A percentile compares a stretch with the other conserved stretches of the same genome.
Conservation (phyloP, 2,797 vertebrate species). For the Microcaecilia unicolor region DNA sequence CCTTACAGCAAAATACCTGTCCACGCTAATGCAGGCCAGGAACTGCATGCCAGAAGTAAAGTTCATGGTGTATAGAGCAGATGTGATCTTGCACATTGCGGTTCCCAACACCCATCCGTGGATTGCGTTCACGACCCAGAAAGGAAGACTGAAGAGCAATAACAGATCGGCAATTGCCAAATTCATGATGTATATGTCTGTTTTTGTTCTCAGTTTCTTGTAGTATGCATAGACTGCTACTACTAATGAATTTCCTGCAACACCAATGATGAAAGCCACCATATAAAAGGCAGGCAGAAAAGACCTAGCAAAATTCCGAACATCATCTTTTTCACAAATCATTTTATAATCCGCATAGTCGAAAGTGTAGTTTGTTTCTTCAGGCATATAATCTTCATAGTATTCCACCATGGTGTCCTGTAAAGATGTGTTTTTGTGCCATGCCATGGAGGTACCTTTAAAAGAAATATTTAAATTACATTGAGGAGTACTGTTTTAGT, state of each 20-base stretch:
- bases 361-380: conserved; percentile 19
- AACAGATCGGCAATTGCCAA: conserved; percentile 80
- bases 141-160: conserved; percentile 80
- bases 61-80: conserved; percentile 74
- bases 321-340: conserved; percentile 73
- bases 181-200: conserved; percentile 81
- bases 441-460: conserved; percentile 21
- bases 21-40: conserved; percentile 83
- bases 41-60: conserved; percentile 88
- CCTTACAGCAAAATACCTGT: conserved; percentile 62
- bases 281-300: conserved; percentile 80
- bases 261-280: conserved; percentile 66
- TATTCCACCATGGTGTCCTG: conserved; percentile 45
- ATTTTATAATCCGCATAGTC: conserved; percentile 58
- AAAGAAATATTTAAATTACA: not conserved
- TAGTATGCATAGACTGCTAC: conserved; percentile 71
- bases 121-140: conserved; percentile 80
- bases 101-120: conserved; percentile 57
- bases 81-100: conserved; percentile 68
- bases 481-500: too few relatives aligned
- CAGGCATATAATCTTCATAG: conserved; percentile 29
- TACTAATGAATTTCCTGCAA: conserved; percentile 79
- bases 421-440: conserved; percentile 31
- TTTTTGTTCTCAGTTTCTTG: conserved; percentile 72
- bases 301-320: conserved; percentile 69